These are phyloP conservation scores for Apotomis betuletana DNA, from an alignment of 2,888 invertebrate species.

Conservation along the genomic window DNA sequence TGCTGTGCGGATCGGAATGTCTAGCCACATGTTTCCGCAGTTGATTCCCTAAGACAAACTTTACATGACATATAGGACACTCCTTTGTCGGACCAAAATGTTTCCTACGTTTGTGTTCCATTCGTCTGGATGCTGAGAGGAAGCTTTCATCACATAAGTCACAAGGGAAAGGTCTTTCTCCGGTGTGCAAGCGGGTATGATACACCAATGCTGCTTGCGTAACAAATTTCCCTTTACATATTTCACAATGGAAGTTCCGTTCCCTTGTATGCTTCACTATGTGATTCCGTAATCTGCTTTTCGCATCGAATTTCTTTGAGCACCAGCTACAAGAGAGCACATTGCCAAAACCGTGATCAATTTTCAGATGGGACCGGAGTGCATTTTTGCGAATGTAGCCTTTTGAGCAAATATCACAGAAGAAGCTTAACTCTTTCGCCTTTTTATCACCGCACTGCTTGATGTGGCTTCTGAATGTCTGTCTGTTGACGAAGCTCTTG, in stretches of 20 bases:
- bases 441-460: constrained; percentile 61
- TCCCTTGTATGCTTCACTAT: constrained; percentile 73
- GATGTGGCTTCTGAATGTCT: constrained; percentile 60
- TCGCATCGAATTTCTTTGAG: constrained; percentile 67
- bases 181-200: constrained; percentile 72
- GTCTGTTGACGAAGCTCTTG: constrained; percentile 61
- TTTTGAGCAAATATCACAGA: constrained; percentile 70
- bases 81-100: constrained; percentile 50
- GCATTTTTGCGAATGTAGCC: constrained; percentile 65
- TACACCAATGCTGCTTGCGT: constrained; percentile 67
- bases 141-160: constrained; percentile 71
- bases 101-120: constrained; percentile 45
- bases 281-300: constrained; percentile 66
- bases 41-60: constrained; percentile 61
- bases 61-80: constrained; percentile 65
- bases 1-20: constrained; percentile 71
- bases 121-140: constrained; percentile 42
- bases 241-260: constrained; percentile 65
- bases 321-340: constrained; percentile 69
- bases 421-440: constrained; percentile 54
- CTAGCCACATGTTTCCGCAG: constrained; percentile 63
- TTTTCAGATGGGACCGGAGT: constrained; percentile 64
- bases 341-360: constrained; percentile 66
- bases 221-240: constrained; percentile 70
- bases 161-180: constrained; percentile 71